Evolutionary conservation across 2,888 invertebrate species (phyloP), one percentile per base, ranked within the genome.

Genomic region (Pasiphila rectangulata): DNA sequence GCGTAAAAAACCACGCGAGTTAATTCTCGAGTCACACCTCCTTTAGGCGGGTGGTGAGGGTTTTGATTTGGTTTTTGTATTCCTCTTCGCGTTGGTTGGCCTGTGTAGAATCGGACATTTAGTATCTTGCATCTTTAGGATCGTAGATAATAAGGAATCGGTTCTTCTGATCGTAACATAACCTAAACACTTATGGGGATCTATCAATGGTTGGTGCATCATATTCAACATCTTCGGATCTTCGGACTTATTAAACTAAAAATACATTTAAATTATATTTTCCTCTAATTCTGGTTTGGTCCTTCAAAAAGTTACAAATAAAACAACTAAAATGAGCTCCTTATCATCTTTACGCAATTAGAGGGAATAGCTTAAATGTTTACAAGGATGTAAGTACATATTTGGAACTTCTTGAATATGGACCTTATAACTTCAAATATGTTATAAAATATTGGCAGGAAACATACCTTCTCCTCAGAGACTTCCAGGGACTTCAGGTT

Each of bases 401-500:
- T 32, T 32, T 32, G 32, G 16, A 32, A 9, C 32, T 16, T 32
- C 1, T 30, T 30, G 16, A 32, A 32, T 10, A 16, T 17, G 5
- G 6, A 10, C 32, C 17, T 17, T 32, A 19, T 6, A 16, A 5
- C 1, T 6, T 2, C 17, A 9, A 32, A 19, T 32, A 32, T 10
- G 6, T 16, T 32, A 9, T 10, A 32, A n/a, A 32, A 32, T n/a
- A n/a, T 17, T 32, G 17, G 32, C 17, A 9, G 32, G 39, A 21
- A 56, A 81, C 90, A 89, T 94, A 98, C 98, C 96, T 98, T 99
- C 91, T 98, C 98, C 92, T 99, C 98, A 77, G 97, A 98, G 83
- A 99, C 98, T 93, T 99, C 99, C 84, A 99, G 95, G 83, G 99
- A 99, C 91, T 99, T 99, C 92, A 99, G 93, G 94, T 99, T 99